Evolutionary conservation across 1,140 invertebrate genomes (phyloP), one percentile per base, ranked within the genome.

Genomic region (Zeugodacus cucurbitae): DNA sequence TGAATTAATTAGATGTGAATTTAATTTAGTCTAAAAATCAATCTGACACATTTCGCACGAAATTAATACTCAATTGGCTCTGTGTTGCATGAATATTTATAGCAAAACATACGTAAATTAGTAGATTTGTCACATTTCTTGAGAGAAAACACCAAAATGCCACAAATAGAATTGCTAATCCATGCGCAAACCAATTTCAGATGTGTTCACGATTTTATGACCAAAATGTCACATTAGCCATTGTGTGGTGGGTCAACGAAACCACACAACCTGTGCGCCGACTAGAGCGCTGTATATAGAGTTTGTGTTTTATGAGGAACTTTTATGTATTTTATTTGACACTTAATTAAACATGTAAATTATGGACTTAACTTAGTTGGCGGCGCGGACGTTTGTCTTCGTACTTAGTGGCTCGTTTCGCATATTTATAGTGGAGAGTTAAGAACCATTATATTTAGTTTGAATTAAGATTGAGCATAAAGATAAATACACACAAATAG

Each of bases 301-400:
- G 8, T 62, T 4, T 54, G 17, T 54, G 48, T 74, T 74, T 74
- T 74, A 74, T 74, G 22, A 37, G 4, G 32, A 74, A 74, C 67
- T 74, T 37, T 74, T 22, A 74, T 74, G 67, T 74, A n/a, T 26
- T 74, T 67, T 74, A 74, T 74, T 74, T 74, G 67, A 32, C 67
- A 74, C 67, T 74, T 37, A 74, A 74, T 74, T 74, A 74, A 74
- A 74, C 67, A 74, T 74, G 32, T 74, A 74, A 74, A 74, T 74
- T 74, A 74, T 74, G 11, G 67, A 1, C 22, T 74, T 34, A 74
- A 20, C 17, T 3, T n/a, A n/a, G 11, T 41, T n/a, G 14, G 67
- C 34, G 17, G 29, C 29, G 37, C 34, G 29, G 67, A 34, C 3
- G 17, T 4, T 70, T 10, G 17, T 67, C 26, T 34, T 34, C 17